These are phyloP conservation scores for Crocodylus rhombifer DNA, from an alignment of 2,797 vertebrate species.

Conservation along the genomic window DNA sequence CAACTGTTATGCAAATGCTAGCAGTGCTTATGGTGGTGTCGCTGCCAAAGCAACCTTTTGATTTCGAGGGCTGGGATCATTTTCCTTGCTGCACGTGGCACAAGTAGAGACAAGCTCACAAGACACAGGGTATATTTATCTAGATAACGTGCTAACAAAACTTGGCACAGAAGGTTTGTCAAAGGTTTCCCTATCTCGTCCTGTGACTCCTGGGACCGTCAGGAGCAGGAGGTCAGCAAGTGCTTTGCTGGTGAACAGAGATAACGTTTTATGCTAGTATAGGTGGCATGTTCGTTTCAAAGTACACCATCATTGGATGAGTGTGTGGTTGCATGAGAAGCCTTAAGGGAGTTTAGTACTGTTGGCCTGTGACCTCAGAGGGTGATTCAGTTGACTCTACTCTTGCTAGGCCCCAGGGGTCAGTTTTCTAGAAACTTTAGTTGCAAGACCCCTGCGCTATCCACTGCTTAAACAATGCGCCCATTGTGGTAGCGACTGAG, in stretches of 20 bases:
- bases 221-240: slow-evolving; percentile 32
- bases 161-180: neutral
- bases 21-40: rapidly evolving
- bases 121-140: neutral
- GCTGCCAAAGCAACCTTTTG: slow-evolving; percentile 26
- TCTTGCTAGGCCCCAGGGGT: neutral
- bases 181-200: slow-evolving; percentile 11
- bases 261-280: rapidly evolving
- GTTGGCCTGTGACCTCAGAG: neutral
- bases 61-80: neutral
- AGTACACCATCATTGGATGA: neutral
- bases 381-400: neutral
- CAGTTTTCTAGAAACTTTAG: neutral
- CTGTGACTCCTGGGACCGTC: neutral
- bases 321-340: neutral
- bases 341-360: neutral
- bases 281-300: neutral
- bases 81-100: neutral
- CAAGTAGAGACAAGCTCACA: slow-evolving; percentile 40
- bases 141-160: slow-evolving; percentile 37
- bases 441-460: neutral
- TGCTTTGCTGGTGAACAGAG: neutral
- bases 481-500: rapidly evolving
- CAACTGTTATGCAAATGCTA: neutral
- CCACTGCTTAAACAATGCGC: rapidly evolving